Evolutionary conservation across 2,888 invertebrate species (phyloP).

Genomic region (Drosophila tripunctata): DNA sequence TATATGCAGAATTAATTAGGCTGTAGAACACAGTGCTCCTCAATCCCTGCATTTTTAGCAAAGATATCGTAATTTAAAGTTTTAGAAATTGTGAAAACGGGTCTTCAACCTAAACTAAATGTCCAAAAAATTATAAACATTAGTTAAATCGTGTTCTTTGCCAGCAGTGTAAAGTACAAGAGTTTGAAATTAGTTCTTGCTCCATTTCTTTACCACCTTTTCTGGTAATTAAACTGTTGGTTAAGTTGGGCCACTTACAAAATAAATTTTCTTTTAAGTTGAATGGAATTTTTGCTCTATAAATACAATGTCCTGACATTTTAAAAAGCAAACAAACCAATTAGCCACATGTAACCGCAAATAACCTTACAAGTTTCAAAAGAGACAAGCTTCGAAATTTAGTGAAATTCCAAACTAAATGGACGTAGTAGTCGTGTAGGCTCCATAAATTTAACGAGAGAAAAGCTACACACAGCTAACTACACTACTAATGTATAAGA

Average conservation of each 20-base stretch:
- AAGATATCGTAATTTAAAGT: no score
- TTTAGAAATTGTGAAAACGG: no score
- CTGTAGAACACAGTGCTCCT: no score
- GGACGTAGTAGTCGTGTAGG: conserved; percentile 45
- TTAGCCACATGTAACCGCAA: conserved; percentile 66
- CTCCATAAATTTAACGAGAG: conserved; percentile 45
- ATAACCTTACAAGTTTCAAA: conserved; percentile 49
- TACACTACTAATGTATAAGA: conserved; percentile 3
- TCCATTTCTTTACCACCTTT: no score
- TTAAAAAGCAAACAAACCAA: conserved; percentile 74
- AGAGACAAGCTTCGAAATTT: conserved; percentile 46
- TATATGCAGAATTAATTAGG: no score
- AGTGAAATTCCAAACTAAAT: conserved; percentile 72
- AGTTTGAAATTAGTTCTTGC: no score
- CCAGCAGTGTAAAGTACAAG: no score
- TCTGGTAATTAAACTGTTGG: neutral
- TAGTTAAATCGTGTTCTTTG: no score
- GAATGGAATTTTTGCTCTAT: neutral
- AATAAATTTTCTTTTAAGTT: neutral
- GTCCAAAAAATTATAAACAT: no score
- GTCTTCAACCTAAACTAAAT: no score
- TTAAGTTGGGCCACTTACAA: no score
- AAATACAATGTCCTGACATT: neutral
- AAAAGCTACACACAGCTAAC: conserved; percentile 39
- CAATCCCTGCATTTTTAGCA: no score